These are phyloP conservation scores for Sylvia borin DNA, from an alignment of 2,797 vertebrate genomes.

Conservation along the genomic window DNA sequence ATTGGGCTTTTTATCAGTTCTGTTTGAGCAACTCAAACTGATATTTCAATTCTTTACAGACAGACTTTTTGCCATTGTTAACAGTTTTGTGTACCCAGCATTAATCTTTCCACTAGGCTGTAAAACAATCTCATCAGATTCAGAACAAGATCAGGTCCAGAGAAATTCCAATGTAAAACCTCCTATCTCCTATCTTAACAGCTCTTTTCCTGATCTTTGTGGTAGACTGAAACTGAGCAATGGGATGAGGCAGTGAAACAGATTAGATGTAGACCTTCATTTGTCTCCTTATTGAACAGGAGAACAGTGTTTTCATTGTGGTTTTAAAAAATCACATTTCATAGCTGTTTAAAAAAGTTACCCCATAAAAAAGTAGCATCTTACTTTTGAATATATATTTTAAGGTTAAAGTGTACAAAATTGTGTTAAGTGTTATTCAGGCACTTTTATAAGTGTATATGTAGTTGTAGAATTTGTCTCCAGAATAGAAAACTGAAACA, in stretches of 20 bases:
- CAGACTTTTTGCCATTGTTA: neutral
- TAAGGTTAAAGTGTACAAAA: neutral
- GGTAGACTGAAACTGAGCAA: neutral
- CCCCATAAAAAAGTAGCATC: neutral
- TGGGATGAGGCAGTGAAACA: neutral
- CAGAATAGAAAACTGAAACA: neutral
- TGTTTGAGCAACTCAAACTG: neutral
- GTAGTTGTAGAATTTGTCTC: neutral
- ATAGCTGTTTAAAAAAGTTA: neutral
- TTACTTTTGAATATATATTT: neutral
- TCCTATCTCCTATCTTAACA: neutral
- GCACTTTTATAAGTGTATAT: neutral
- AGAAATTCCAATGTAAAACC: neutral
- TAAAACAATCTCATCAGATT: neutral
- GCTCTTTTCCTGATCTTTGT: neutral
- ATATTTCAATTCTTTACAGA: neutral
- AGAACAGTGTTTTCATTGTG: neutral
- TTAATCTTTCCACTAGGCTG: neutral
- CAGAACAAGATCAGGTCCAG: neutral
- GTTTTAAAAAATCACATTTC: neutral
- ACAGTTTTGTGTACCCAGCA: neutral
- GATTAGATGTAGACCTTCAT: neutral
- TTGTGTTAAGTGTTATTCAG: neutral
- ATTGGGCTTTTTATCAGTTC: neutral
- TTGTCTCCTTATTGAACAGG: neutral